These are phyloP conservation scores for Dicrurus megarhynchus DNA, from an alignment of 2,113 vertebrate genomes.

Conservation along the genomic window DNA sequence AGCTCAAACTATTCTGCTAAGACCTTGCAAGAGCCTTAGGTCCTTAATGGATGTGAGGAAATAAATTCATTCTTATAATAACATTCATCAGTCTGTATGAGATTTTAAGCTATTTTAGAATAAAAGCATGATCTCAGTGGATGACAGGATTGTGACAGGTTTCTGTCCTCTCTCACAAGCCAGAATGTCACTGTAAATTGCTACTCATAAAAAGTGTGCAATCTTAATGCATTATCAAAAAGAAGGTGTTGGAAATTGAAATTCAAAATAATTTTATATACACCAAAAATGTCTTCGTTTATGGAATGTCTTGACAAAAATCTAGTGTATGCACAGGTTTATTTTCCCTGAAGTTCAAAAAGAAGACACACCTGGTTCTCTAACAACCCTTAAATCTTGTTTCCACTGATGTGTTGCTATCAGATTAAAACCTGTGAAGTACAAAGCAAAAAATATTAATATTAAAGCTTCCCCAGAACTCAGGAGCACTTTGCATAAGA, in stretches of 20 bases:
- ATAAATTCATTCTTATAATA: not conserved
- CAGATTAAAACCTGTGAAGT: not conserved
- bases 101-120: not conserved
- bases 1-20: not conserved
- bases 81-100: not conserved
- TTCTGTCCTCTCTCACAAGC: not conserved
- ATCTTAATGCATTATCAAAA: not conserved
- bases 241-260: not conserved
- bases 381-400: not conserved
- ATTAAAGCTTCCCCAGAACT: not conserved
- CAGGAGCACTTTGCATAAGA: not conserved
- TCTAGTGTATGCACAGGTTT: not conserved
- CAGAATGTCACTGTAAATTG: not conserved
- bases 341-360: not conserved
- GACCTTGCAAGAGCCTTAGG: not conserved
- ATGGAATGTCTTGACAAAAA: not conserved
- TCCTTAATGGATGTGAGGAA: not conserved
- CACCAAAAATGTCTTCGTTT: not conserved
- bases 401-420: not conserved
- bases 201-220: not conserved
- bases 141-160: not conserved
- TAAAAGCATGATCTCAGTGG: not conserved
- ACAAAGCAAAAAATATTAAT: not conserved
- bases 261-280: not conserved
- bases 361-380: not conserved